Evolutionary conservation across 2,888 invertebrate genomes (phyloP), one percentile per base, ranked within the genome.

Genomic region (Ectobius pallidus): DNA sequence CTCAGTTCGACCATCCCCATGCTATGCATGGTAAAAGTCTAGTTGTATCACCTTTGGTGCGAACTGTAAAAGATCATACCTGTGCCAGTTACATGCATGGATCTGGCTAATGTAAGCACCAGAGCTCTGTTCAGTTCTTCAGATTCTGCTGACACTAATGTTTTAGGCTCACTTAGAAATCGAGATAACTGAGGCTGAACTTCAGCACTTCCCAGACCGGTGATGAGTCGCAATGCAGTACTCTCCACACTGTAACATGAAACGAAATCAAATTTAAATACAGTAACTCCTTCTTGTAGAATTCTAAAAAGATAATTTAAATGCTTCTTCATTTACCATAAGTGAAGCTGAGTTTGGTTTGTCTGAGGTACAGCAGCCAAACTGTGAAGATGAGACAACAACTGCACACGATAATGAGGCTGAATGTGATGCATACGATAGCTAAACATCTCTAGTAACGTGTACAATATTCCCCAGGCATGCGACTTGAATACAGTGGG

Each of bases 391-490:
- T 97, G 94, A 2, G 95, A 94, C 7, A 98, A 85, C 62, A 98
- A 85, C 78, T 97, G 97, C 11, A 97, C 94, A 69, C 97, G 87
- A 83, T 97, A 98, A 84, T 97, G 96, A 0, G 97, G 96, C 79
- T 96, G 97, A 77, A 97, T 96, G 82, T 98, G 97, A 82, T 97
- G 97, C 83, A 98, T 91, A 61, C 98, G 88, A 82, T 97, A 97
- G 74, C 95, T 96, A 82, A 97, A 97, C 97, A 98, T 97, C 83
- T 98, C 97, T 79, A 98, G 83, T 44, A 98, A 84, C 0, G 96
- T 97, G 81, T 97, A 96, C n/a, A 98, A 86, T 71, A 96, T 97
- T 25, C 95, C 95, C 96, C 96, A 96, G 0, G 96, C 95, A 78
- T 96, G 95, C 16, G 92, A 92, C 82, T 95, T 95, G 81, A 95